A percentile compares a stretch with the other conserved stretches of the same genome.
These are phyloP conservation scores for Paramormyrops kingsleyae DNA, from an alignment of 2,113 vertebrate species.

Conservation along the genomic window DNA sequence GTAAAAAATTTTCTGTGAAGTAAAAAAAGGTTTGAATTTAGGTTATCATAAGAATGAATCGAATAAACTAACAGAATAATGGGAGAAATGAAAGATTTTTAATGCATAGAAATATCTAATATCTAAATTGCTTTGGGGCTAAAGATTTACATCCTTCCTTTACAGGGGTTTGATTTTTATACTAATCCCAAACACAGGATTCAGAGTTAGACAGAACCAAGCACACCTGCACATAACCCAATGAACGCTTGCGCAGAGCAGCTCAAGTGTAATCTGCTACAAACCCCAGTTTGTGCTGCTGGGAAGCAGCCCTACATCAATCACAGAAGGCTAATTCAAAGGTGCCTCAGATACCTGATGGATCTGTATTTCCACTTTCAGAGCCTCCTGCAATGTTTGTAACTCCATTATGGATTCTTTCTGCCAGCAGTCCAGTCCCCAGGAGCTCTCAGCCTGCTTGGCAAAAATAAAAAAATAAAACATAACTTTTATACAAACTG, in stretches of 20 bases:
- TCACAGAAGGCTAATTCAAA: background rate
- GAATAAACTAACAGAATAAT: background rate
- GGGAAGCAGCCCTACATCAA: background rate
- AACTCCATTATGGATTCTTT: conserved; percentile 90
- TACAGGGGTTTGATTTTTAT: background rate
- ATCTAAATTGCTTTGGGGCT: background rate
- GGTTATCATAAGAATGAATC: background rate
- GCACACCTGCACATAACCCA: background rate
- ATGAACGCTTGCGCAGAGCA: background rate
- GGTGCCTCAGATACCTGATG: conserved; percentile 77
- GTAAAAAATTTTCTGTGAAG: background rate
- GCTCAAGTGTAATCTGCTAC: background rate
- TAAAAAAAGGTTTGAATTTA: background rate
- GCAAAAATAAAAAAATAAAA: background rate
- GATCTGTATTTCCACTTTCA: conserved; percentile 99
- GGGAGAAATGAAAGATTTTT: background rate
- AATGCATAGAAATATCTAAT: background rate
- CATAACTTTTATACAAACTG: background rate
- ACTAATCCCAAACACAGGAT: background rate
- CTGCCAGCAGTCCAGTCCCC: conserved; percentile 55
- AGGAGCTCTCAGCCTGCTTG: conserved; percentile 56
- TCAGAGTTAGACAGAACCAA: background rate
- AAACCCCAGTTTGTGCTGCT: background rate
- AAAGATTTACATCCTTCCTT: background rate
- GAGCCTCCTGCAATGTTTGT: conserved; percentile 96